Conservation (phyloP, 2,888 invertebrate species). For the Helleia helle region DNA sequence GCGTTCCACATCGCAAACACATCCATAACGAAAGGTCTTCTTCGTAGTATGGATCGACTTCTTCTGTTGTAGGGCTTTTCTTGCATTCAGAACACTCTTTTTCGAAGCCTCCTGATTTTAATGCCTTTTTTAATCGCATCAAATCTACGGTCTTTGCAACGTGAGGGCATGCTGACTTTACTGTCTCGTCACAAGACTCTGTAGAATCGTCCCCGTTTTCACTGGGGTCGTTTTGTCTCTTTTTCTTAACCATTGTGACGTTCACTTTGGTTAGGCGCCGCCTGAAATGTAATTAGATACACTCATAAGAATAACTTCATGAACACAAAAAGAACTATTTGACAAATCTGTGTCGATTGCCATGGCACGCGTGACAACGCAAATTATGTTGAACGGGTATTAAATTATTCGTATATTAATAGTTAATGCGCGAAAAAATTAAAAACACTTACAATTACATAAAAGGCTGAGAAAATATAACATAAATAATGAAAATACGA, state of each 20-base stretch:
- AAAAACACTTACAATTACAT: constrained; percentile 56
- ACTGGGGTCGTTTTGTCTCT: constrained; percentile 79
- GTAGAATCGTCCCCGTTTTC: constrained; percentile 79
- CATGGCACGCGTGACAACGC: constrained; percentile 73
- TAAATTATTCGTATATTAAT: constrained; percentile 25
- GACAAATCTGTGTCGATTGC: constrained; percentile 71
- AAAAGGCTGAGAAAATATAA: constrained; percentile 32
- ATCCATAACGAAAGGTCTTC: constrained; percentile 78
- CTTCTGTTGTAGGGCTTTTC: constrained; percentile 55
- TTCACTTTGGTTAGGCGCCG: constrained; percentile 42
- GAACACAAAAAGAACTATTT: constrained; percentile 68
- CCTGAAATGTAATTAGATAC: constrained; percentile 70
- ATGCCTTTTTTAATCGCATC: constrained; percentile 70
- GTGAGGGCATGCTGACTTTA: constrained; percentile 78
- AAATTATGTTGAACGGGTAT: constrained; percentile 39
- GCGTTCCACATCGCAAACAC: constrained; percentile 86
- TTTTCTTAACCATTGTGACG: constrained; percentile 80
- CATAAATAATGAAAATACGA: constrained; percentile 32
- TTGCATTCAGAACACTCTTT: constrained; percentile 75
- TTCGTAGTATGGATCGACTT: constrained; percentile 60
- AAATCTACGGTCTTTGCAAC: constrained; percentile 80
- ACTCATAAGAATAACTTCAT: constrained; percentile 65
- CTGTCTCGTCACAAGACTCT: constrained; percentile 81
- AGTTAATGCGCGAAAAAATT: neutral
- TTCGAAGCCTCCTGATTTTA: constrained; percentile 68